phyloP scores from a whole-genome alignment of 1,140 invertebrate species.

The Scaptomyza pallida region DNA sequence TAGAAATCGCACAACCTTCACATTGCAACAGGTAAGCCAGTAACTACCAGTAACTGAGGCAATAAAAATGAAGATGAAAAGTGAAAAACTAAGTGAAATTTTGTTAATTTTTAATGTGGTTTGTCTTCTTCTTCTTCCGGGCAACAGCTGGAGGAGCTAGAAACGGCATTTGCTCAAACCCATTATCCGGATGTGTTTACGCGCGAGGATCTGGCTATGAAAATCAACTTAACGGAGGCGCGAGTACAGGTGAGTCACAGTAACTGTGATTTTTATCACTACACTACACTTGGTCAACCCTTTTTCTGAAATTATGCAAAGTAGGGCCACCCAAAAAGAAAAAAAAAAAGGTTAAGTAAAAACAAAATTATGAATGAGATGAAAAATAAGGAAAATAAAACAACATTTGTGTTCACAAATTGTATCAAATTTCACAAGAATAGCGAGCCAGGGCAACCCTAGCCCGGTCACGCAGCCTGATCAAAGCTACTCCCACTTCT shows the following conservation, averaged over 20 bases:
- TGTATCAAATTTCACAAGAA: conserved; percentile 81
- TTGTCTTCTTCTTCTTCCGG: too few species aligned
- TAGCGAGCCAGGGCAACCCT: conserved; percentile 43
- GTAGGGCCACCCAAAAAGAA: conserved; percentile 27
- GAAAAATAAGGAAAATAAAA: conserved; percentile 35
- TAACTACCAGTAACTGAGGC: not conserved
- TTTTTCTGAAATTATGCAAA: conserved; percentile 58
- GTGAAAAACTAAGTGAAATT: conserved; percentile 10
- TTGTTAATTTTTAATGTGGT: conserved; percentile 61
- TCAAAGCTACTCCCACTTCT: conserved; percentile 52
- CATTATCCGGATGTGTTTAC: conserved; percentile 99
- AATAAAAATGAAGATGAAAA: not conserved
- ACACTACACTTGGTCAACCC: conserved; percentile 12
- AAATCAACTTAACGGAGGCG: conserved; percentile 98
- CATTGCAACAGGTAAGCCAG: conserved; percentile 93
- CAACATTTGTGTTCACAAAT: conserved; percentile 49
- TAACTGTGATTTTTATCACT: conserved; percentile 18
- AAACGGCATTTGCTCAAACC: conserved; percentile 98
- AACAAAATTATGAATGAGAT: conserved; percentile 30
- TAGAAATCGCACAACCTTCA: conserved; percentile 98
- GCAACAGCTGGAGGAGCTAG: conserved; percentile 93
- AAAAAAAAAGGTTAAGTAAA: conserved; percentile 21
- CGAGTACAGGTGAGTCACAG: conserved; percentile 93
- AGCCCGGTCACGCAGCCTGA: conserved; percentile 67
- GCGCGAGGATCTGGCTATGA: conserved; percentile 98